phyloP scores from a whole-genome alignment of 2,113 vertebrate species.

The Caracal caracal region DNA sequence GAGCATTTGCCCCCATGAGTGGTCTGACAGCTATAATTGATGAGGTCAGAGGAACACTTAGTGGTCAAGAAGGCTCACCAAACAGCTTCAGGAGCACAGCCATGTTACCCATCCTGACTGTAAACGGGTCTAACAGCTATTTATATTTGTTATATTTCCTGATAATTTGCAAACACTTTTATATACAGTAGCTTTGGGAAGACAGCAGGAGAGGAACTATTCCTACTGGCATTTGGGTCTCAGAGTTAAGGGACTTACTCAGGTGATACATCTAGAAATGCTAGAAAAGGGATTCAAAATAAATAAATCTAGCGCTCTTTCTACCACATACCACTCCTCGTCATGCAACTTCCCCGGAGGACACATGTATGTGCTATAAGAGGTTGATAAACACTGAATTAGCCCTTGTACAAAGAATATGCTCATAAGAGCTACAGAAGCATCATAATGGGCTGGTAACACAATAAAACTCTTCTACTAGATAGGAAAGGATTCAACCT shows the following conservation, averaged over 20 bases:
- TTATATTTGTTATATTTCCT: background rate
- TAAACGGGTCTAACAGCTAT: background rate
- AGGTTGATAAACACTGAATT: background rate
- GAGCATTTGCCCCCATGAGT: background rate
- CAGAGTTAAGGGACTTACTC: background rate
- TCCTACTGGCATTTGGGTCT: background rate
- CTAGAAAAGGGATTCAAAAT: background rate
- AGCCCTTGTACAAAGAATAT: background rate
- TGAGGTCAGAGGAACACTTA: background rate
- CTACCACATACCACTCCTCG: background rate
- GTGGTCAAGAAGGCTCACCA: background rate
- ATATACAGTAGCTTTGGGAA: background rate
- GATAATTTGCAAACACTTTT: background rate
- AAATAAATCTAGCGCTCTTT: background rate
- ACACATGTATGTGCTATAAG: background rate
- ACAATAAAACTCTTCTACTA: background rate
- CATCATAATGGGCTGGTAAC: background rate
- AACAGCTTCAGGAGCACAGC: background rate
- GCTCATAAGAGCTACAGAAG: background rate
- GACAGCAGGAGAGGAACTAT: background rate
- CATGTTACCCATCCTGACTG: background rate
- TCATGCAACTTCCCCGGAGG: background rate
- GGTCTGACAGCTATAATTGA: too few species aligned
- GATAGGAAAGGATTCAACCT: background rate
- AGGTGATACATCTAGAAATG: background rate